Conservation (phyloP, 2,888 invertebrate genomes). For the Gymnocheta viridis region DNA sequence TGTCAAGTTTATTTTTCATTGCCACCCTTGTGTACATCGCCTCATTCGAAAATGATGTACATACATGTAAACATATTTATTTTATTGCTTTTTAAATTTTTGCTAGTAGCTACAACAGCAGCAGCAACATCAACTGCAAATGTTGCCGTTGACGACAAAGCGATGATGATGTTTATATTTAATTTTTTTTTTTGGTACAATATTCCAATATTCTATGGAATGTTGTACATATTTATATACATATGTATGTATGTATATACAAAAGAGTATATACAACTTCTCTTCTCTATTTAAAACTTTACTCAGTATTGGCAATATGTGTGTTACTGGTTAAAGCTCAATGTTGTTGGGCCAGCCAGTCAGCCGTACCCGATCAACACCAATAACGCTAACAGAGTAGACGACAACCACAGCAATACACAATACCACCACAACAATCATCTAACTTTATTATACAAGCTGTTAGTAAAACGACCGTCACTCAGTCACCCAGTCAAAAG, state of each 20-base stretch:
- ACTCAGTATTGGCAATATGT: slow-evolving; percentile 34
- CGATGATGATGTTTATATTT: slow-evolving; percentile 19
- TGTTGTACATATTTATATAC: slow-evolving; percentile 3
- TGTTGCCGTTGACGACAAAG: slow-evolving; percentile 29
- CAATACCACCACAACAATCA: slow-evolving; percentile 52
- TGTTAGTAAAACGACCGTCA: slow-evolving; percentile 36
- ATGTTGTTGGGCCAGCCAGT: slow-evolving; percentile 62
- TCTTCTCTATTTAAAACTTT: slow-evolving; percentile 49
- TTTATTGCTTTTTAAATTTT: slow-evolving; percentile 23
- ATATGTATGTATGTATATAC: neutral
- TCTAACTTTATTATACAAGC: slow-evolving; percentile 51
- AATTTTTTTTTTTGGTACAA: slow-evolving; percentile 2
- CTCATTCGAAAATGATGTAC: too few relatives aligned
- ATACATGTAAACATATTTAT: too few relatives aligned
- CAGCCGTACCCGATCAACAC: slow-evolving; percentile 60
- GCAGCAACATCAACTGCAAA: slow-evolving; percentile 9
- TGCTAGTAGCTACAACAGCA: neutral
- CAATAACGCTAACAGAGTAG: slow-evolving; percentile 40
- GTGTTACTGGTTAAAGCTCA: slow-evolving; percentile 65
- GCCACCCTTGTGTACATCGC: too few relatives aligned
- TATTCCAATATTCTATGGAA: slow-evolving; percentile 15
- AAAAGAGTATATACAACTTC: slow-evolving; percentile 28
- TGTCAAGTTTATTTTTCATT: too few relatives aligned
- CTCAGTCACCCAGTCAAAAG: slow-evolving; percentile 1
- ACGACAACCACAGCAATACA: slow-evolving; percentile 18